Evolutionary conservation across 2,888 invertebrate species (phyloP), one percentile per base, ranked within the genome.

Genomic region (Cephus pygmeus): DNA sequence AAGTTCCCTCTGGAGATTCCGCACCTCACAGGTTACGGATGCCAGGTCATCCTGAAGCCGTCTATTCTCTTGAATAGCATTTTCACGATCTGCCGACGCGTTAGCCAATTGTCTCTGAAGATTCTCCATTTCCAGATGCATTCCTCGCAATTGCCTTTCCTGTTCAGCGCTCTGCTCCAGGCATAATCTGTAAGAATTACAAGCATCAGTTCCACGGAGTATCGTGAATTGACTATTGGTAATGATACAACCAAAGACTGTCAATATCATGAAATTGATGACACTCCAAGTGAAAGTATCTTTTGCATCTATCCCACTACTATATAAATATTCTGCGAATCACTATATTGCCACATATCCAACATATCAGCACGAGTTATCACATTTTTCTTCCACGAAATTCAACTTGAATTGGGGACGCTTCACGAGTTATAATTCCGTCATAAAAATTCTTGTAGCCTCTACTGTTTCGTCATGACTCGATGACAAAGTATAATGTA

Each of bases 11-110:
- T 94, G 94, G 30, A 94, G 92, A 35, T 94, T 92, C 84, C 94
- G 93, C 78, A 94, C 91, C 87, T 95, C 94, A 81, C 93, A 92
- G 74, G 94, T 94, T 85, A 94, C 93, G 56, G 94, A 93, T 40
- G 94, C 94, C 84, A 97, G 90, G 88, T 95, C 96, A 85, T 95
- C 95, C 90, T 95, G 95, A n/a, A 97, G 91, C 76, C 95, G 94
- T 88, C 96, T 95, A 88, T 95, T 95, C 91, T 95, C 95, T 82
- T 94, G 93, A 9, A 93, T 87, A 75, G 94, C 93, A 85, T 92
- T 92, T 79, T 95, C 95, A 86, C 93, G 93, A 80, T 93, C 93
- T 84, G 93, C 92, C 40, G 91, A 93, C 23, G 93, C 89, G 80
- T 93, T 92, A 76, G 93, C 92, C 81, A 95, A 91, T 91, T 95